Evolutionary conservation across 2,797 vertebrate genomes (phyloP), one percentile per base, ranked within the genome.

Genomic region (Pangasius mekongensis): DNA sequence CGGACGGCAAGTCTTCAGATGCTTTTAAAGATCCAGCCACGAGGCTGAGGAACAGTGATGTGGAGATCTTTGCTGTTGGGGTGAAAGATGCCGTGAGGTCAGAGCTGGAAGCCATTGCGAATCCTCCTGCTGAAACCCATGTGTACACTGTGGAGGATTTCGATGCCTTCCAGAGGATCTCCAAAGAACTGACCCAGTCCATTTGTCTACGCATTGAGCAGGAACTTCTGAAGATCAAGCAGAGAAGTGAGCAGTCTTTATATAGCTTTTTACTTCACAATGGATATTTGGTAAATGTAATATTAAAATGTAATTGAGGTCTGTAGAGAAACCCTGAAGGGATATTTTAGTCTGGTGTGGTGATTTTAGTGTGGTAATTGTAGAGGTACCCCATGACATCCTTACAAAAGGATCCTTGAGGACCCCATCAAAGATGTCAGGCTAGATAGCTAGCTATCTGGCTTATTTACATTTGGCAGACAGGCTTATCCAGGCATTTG

Each of bases 131-230:
- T 0, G 96, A 98, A 82, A 99, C 97, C 7, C 99, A 99, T 0
- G 99, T 99, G 66, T 99, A 98, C 94, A 99, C 98, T 0, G 99
- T 99, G 49, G 98, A 99, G 91, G 99, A 99, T 92, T 99, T 99
- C 83, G 98, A 99, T 88, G 98, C 98, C 89, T 99, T 99, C 92
- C 96, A 99, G 93, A 98, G 97, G 90, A 99, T 99, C 89, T 99
- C 99, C 8, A 98, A 97, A 89, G 97, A 99, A 82, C 97, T 99
- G 33, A 99, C 98, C 0, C 98, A 99, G 91, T 97, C 98, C 87
- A 97, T 99, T 92, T 99, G 99, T 89, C 95, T 99, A 87, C 95
- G 98, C 92, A 99, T 99, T 88, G 98, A 98, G 88, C 98, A 99
- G 89, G 98, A 99, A 85, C 94, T 97, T 24, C 95, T 94, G 86